These are phyloP conservation scores for Drosophila nigricruria DNA, from an alignment of 2,888 invertebrate genomes.

Conservation along the genomic window DNA sequence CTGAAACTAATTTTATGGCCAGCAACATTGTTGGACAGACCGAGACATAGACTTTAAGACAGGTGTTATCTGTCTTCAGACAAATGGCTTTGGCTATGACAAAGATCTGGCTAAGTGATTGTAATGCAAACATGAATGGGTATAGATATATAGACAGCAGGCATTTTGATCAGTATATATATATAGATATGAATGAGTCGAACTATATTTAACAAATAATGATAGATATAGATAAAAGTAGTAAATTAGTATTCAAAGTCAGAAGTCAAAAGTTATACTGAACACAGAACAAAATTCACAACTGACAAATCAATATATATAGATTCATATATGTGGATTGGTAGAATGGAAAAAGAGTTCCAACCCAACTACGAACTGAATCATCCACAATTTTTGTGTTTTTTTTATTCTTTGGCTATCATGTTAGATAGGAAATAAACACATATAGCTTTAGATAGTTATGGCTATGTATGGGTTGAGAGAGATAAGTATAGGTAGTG, in stretches of 20 bases:
- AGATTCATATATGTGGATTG: neutral
- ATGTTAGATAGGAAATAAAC: neutral
- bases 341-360: neutral
- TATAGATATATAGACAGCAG: neutral
- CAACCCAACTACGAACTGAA: neutral
- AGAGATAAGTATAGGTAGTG: neutral
- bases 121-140: neutral
- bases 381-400: neutral
- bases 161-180: neutral
- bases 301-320: neutral
- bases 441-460: neutral
- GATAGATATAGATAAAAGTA: neutral
- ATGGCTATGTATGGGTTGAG: neutral
- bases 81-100: neutral
- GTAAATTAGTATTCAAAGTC: neutral
- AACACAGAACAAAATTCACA: neutral
- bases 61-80: conserved; percentile 8
- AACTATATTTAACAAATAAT: neutral
- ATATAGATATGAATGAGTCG: neutral
- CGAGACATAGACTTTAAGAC: neutral
- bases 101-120: neutral
- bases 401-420: neutral
- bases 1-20: conserved; percentile 27
- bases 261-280: too few relatives aligned
- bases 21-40: conserved; percentile 16